phyloP scores from a whole-genome alignment of 2,797 vertebrate species.

The Liasis olivaceus region DNA sequence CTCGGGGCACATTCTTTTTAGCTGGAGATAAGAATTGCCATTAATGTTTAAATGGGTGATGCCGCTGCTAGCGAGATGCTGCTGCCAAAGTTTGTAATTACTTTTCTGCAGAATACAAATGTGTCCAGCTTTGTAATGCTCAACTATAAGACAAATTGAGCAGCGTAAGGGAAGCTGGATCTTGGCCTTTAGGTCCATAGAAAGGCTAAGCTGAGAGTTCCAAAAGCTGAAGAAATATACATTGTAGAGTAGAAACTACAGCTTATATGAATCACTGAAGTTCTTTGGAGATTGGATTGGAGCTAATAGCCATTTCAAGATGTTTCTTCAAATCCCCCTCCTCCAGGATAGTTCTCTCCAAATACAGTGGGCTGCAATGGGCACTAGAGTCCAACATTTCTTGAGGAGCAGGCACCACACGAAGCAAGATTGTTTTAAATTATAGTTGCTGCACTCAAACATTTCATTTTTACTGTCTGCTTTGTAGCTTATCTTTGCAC shows the following conservation, averaged over 20 bases:
- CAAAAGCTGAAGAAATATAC: neutral
- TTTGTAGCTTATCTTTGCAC: neutral
- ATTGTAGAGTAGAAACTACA: neutral
- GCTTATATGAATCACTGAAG: neutral
- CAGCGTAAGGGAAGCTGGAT: neutral
- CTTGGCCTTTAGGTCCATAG: neutral
- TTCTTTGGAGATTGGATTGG: neutral
- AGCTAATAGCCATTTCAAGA: neutral
- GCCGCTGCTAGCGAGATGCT: neutral
- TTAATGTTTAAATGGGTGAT: conserved; percentile 45
- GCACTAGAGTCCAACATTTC: neutral
- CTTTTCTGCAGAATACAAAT: conserved; percentile 2
- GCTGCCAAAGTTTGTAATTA: neutral
- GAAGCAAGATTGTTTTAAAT: neutral
- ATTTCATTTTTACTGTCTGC: neutral
- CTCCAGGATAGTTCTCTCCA: neutral
- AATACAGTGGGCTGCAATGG: neutral
- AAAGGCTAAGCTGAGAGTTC: neutral
- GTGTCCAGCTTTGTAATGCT: neutral
- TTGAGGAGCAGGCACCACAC: neutral
- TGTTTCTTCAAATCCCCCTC: neutral
- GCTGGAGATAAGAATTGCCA: conserved; percentile 35
- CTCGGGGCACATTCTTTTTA: conserved; percentile 42
- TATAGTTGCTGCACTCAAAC: neutral
- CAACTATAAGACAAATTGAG: neutral